phyloP scores from a whole-genome alignment of 2,797 vertebrate species.

The Sebastes flavidus region DNA sequence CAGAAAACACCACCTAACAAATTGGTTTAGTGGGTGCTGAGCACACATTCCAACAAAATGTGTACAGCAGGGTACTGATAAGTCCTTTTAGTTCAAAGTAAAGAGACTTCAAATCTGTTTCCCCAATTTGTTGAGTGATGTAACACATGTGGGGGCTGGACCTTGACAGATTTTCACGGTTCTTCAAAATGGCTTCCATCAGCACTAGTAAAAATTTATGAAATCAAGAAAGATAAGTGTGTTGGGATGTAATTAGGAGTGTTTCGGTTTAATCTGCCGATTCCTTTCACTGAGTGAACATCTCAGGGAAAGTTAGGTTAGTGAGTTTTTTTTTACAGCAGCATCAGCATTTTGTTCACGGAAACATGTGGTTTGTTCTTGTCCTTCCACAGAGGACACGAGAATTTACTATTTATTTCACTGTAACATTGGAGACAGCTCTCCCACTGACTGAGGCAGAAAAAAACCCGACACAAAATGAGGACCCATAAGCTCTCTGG shows the following conservation, averaged over 20 bases:
- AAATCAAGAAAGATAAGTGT: conserved; percentile 47
- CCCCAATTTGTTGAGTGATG: conserved; percentile 49
- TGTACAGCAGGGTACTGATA: conserved; percentile 47
- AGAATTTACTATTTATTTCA: conserved; percentile 30
- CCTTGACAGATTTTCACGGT: conserved; percentile 32
- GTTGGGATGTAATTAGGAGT: conserved; percentile 39
- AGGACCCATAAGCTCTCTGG: no score
- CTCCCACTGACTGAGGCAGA: not conserved
- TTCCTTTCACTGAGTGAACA: conserved; percentile 17
- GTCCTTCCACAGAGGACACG: conserved; percentile 42
- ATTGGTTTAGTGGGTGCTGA: conserved; percentile 56
- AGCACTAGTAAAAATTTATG: conserved; percentile 18
- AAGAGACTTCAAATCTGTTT: conserved; percentile 52
- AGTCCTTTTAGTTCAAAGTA: conserved; percentile 50
- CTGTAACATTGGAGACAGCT: conserved; percentile 1
- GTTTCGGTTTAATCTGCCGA: conserved; percentile 35
- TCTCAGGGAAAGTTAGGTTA: conserved; percentile 17
- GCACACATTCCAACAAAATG: conserved; percentile 49
- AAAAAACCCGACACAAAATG: no score
- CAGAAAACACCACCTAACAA: conserved; percentile 44
- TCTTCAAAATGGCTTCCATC: conserved; percentile 49
- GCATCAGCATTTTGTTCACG: conserved; percentile 44
- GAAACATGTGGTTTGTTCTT: conserved; percentile 26
- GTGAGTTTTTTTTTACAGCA: not conserved
- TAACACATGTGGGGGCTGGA: conserved; percentile 41